These are phyloP conservation scores for Tridacna gigas DNA, from an alignment of 2,888 invertebrate species.

Conservation along the genomic window DNA sequence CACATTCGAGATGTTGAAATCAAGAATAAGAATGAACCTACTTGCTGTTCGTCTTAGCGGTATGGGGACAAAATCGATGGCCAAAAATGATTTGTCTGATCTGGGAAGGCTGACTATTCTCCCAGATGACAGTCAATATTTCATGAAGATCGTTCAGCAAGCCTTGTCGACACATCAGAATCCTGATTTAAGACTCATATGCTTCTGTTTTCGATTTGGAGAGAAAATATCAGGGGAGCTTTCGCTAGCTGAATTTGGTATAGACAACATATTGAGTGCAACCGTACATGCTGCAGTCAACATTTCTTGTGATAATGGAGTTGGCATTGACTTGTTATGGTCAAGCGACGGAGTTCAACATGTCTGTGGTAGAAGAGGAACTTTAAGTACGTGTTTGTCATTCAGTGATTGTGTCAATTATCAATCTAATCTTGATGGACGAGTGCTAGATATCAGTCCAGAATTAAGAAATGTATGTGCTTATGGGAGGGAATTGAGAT, in stretches of 20 bases:
- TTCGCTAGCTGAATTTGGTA: conserved; percentile 22
- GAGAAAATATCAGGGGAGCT: conserved; percentile 37
- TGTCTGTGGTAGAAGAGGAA: conserved; percentile 24
- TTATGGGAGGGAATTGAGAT: conserved; percentile 9
- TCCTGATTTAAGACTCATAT: conserved; percentile 17
- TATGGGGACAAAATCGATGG: conserved; percentile 29
- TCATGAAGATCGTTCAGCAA: conserved; percentile 11
- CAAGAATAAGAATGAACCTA: conserved; percentile 21
- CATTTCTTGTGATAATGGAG: conserved; percentile 22
- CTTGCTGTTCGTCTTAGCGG: neutral
- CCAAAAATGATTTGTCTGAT: conserved; percentile 48
- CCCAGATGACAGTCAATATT: conserved; percentile 35
- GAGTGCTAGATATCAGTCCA: conserved; percentile 29
- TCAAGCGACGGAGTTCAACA: conserved; percentile 39
- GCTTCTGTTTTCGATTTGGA: conserved; percentile 58
- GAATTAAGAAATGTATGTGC: conserved; percentile 23
- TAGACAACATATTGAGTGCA: neutral
- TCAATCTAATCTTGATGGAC: conserved; percentile 44
- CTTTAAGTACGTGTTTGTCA: conserved; percentile 37
- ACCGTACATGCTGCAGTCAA: conserved; percentile 43
- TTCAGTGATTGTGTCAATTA: conserved; percentile 40
- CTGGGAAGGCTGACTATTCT: conserved; percentile 39
- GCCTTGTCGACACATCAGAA: neutral
- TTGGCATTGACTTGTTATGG: conserved; percentile 47
- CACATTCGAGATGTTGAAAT: conserved; percentile 13